These are phyloP conservation scores for Sylvia borin DNA, from an alignment of 2,797 vertebrate species.

Conservation along the genomic window DNA sequence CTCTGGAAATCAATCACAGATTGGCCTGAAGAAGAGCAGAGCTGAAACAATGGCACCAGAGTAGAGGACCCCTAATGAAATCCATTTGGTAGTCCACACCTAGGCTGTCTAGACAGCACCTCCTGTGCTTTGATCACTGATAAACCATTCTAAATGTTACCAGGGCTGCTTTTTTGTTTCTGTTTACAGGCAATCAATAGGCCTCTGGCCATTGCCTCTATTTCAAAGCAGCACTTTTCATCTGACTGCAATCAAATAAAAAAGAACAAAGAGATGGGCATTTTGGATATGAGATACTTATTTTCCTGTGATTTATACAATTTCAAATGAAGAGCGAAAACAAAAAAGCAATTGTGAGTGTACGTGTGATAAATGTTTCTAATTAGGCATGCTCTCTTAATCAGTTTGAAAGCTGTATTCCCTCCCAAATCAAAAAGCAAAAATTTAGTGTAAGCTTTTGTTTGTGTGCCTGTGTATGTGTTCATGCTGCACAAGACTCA, in stretches of 20 bases:
- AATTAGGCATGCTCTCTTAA: constrained; percentile 22
- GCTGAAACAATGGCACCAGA: constrained; percentile 74
- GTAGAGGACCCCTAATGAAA: constrained; percentile 81
- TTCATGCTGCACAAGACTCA: neutral
- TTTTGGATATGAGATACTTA: constrained; percentile 46
- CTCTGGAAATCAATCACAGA: constrained; percentile 90
- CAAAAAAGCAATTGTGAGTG: constrained; percentile 22
- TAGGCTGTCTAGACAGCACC: constrained; percentile 81
- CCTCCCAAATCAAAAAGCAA: neutral
- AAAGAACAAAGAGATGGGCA: constrained; percentile 60
- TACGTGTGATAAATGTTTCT: constrained; percentile 56
- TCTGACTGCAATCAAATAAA: constrained; percentile 86
- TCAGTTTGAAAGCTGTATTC: constrained; percentile 29
- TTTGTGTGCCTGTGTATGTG: neutral
- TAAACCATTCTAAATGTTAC: constrained; percentile 79
- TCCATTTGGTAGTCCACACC: constrained; percentile 85
- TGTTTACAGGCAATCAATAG: constrained; percentile 73
- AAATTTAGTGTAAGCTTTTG: neutral
- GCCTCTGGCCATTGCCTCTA: constrained; percentile 83
- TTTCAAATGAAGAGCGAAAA: neutral
- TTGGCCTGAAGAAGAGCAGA: constrained; percentile 81
- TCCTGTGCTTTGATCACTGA: constrained; percentile 81
- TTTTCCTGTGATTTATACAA: constrained; percentile 42
- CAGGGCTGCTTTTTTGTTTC: constrained; percentile 72
- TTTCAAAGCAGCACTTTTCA: constrained; percentile 89